A percentile compares a stretch with the other conserved stretches of the same genome.
These are phyloP conservation scores for Eulemur rufifrons DNA, from an alignment of 2,113 vertebrate species.

Conservation along the genomic window DNA sequence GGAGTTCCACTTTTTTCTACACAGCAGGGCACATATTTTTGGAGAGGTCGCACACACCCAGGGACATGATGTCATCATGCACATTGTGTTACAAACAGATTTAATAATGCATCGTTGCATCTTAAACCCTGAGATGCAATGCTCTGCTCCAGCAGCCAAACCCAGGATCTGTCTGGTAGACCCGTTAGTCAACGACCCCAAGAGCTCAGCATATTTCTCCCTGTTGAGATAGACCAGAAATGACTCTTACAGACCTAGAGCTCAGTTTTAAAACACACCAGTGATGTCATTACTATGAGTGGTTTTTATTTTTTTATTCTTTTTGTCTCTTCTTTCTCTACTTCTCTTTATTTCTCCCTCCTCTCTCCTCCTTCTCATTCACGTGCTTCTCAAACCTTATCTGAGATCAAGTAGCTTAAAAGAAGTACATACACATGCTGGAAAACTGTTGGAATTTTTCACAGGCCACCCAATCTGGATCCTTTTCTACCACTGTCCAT, in stretches of 20 bases:
- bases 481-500: neutral
- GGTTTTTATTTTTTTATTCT: neutral
- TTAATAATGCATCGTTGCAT: slow-evolving; percentile 75
- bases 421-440: neutral
- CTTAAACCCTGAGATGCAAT: slow-evolving; percentile 69
- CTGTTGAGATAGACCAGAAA: slow-evolving; percentile 69
- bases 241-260: slow-evolving; percentile 53
- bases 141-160: slow-evolving; percentile 50
- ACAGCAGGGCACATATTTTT: slow-evolving; percentile 65
- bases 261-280: slow-evolving; percentile 58
- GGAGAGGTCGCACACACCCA: slow-evolving; percentile 62
- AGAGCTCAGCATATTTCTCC: slow-evolving; percentile 66
- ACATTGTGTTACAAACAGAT: slow-evolving; percentile 81
- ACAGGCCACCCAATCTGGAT: neutral
- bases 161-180: slow-evolving; percentile 69
- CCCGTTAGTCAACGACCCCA: slow-evolving; percentile 63
- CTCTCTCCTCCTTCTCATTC: neutral
- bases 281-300: slow-evolving; percentile 61
- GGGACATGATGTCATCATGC: slow-evolving; percentile 83
- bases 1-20: slow-evolving; percentile 51
- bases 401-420: neutral
- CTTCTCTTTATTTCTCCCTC: neutral
- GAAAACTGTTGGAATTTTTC: neutral
- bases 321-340: neutral
- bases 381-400: neutral